Percentiles rank a stretch among this genome's conserved stretches.
These are phyloP conservation scores for Oikopleura dioica DNA, from an alignment of 23 tunicate species.

Conservation along the genomic window DNA sequence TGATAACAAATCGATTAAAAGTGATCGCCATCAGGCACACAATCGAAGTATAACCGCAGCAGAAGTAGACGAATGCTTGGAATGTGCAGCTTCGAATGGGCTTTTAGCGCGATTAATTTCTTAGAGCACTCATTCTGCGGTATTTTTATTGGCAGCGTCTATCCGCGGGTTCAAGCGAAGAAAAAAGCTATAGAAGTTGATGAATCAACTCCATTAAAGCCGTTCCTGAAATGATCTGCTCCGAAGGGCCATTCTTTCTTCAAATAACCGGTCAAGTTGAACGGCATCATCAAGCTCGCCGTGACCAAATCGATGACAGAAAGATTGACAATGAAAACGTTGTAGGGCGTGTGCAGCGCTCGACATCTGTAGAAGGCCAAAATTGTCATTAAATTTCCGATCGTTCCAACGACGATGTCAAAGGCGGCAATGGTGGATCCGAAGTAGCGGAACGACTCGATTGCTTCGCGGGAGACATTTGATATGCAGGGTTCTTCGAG, in stretches of 20 bases:
- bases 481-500: no score
- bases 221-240: conserved; percentile 20
- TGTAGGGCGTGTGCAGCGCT: conserved; percentile 48
- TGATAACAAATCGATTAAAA: conserved; percentile 47
- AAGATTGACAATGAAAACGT: conserved; percentile 44
- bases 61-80: conserved; percentile 60
- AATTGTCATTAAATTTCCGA: conserved; percentile 63
- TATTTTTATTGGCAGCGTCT: no score
- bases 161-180: no score
- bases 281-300: conserved; percentile 52
- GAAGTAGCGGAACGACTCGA: conserved; percentile 36
- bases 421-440: conserved; percentile 38
- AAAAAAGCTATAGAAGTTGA: no score
- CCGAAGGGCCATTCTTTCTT: conserved; percentile 63
- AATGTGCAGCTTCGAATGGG: conserved; percentile 50
- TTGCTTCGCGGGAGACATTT: no score
- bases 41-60: conserved; percentile 59
- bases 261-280: conserved; percentile 74
- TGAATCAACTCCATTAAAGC: no score
- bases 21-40: conserved; percentile 67
- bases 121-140: no score
- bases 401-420: conserved; percentile 31
- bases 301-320: conserved; percentile 26
- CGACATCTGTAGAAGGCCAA: conserved; percentile 30
- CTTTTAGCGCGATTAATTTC: no score